Percentiles rank a stretch among this genome's conserved stretches.
These are phyloP conservation scores for Galagoides demidoff DNA, from an alignment of 2,797 vertebrate genomes.

Conservation along the genomic window DNA sequence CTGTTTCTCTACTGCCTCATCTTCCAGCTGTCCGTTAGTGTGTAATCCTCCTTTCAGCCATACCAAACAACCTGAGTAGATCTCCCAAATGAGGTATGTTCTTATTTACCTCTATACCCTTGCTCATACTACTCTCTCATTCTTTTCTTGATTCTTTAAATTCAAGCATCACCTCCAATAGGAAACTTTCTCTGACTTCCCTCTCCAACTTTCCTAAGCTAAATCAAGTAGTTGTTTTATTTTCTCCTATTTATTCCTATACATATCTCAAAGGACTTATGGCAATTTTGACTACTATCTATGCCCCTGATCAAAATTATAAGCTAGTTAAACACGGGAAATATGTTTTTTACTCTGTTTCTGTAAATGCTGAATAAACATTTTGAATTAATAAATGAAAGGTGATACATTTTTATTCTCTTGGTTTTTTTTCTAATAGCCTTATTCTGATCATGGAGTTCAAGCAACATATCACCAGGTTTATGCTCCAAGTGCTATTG, in stretches of 20 bases:
- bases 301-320: not conserved
- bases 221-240: not conserved
- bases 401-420: not conserved
- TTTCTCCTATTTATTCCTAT: not conserved
- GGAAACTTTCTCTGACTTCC: not conserved
- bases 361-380: not conserved
- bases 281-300: constrained; percentile 44
- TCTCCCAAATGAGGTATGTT: not conserved
- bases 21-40: not conserved
- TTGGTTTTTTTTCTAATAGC: constrained; percentile 72
- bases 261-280: not conserved
- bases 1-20: not conserved
- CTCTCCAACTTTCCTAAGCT: constrained; percentile 4
- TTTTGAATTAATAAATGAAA: constrained; percentile 55
- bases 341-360: constrained; percentile 49
- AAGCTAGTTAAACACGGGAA: constrained; percentile 29
- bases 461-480: constrained; percentile 86
- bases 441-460: constrained; percentile 87
- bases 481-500: constrained; percentile 85
- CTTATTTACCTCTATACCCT: not conserved
- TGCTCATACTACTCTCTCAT: not conserved
- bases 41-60: not conserved
- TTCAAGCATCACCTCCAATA: not conserved
- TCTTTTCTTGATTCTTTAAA: constrained; percentile 45
- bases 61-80: not conserved